These are phyloP conservation scores for Shinisaurus crocodilurus DNA, from an alignment of 2,113 vertebrate genomes.

Conservation along the genomic window DNA sequence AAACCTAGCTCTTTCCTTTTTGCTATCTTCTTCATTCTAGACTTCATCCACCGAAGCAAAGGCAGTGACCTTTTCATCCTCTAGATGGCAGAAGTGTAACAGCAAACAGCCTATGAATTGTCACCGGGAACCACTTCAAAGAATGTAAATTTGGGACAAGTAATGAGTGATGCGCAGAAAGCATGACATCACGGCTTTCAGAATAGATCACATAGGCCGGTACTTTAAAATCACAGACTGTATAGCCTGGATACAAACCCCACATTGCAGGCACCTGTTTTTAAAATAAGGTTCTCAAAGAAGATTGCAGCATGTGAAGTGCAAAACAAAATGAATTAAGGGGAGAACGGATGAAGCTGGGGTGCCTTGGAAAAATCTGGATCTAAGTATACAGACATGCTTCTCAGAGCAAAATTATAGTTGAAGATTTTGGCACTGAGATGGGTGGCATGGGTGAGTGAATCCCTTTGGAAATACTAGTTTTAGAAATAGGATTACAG, in stretches of 20 bases:
- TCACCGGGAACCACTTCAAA: not conserved
- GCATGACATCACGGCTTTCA: not conserved
- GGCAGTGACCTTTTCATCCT: slow-evolving; percentile 25
- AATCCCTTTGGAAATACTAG: not conserved
- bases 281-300: slow-evolving; percentile 6
- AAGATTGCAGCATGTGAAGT: not conserved
- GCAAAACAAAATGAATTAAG: fast-evolving
- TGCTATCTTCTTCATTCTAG: not conserved
- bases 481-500: slow-evolving; percentile 1
- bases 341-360: fast-evolving
- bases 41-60: fast-evolving
- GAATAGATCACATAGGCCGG: not conserved
- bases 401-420: fast-evolving
- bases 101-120: slow-evolving; percentile 4
- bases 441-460: not conserved
- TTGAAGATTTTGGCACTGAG: not conserved
- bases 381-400: not conserved
- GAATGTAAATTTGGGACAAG: not conserved
- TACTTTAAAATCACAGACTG: not conserved
- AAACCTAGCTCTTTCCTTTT: fast-evolving
- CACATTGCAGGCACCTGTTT: fast-evolving
- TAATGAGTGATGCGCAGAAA: slow-evolving; percentile 28
- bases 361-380: fast-evolving
- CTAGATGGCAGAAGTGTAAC: slow-evolving; percentile 68
- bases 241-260: not conserved